Evolutionary conservation across 2,113 vertebrate species (phyloP), one percentile per base, ranked within the genome.

Genomic region (Mirza zaza): DNA sequence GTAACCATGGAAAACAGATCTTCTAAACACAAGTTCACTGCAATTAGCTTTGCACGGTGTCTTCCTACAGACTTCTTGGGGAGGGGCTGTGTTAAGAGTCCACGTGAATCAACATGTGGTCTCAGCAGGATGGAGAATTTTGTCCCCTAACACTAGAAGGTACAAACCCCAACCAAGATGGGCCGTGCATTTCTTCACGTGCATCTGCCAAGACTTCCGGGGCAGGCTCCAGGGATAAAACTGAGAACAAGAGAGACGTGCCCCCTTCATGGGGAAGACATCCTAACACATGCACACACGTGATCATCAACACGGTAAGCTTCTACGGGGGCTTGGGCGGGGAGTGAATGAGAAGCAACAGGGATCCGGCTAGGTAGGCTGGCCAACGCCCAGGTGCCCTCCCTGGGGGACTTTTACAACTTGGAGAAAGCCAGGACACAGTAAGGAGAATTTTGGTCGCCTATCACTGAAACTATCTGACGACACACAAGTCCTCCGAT

Each of bases 1-100:
- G 95, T 92, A 84, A 94, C 94, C 94, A 95, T 81, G 96, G 95
- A 90, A 90, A 95, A 95, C 0, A 34, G 68, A 36, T 82, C 73
- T 87, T 93, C 79, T 63, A n/a, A 65, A 52, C 71, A 61, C 48
- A 25, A 29, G 42, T 61, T 67, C 61, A 6, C 55, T 13, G 65
- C 50, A 9, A 2, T 32, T 7, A 57, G 92, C 80, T 34, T 10
- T 25, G 7, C 10, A 7, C 4, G 9, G 77, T 6, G 2, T 81
- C 86, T 73, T 90, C 91, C 84, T n/a, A 8, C 68, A 14, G 65
- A 48, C 75, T 18, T 48, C 88, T 4, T 0, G 17, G 73, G 57
- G 80, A 34, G 84, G 65, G 23, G 23, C 0, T 27, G 61, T 5
- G 18, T 27, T 55, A 11, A 34, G 11, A 59, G 5, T 12, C 83